phyloP scores from a whole-genome alignment of 2,888 invertebrate genomes.

The Euzophera pinguis region DNA sequence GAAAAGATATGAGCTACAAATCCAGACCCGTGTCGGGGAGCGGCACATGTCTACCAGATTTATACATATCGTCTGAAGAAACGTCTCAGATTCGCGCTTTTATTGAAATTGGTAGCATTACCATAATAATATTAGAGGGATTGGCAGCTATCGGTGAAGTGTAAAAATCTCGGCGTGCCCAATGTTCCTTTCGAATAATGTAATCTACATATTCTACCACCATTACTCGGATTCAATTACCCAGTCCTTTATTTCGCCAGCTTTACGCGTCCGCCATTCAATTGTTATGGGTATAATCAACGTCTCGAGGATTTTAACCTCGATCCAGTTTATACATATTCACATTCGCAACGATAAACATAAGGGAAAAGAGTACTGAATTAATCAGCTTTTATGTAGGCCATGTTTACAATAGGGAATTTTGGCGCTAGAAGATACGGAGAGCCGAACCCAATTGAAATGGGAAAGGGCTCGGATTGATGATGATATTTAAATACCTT shows the following conservation, averaged over 20 bases:
- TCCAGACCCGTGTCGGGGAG: slow-evolving; percentile 52
- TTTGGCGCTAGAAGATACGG: no score
- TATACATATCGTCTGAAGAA: slow-evolving; percentile 57
- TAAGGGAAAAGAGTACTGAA: slow-evolving; percentile 26
- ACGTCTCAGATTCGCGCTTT: slow-evolving; percentile 67
- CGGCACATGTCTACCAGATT: slow-evolving; percentile 62
- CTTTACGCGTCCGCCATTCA: slow-evolving; percentile 44
- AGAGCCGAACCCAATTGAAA: no score
- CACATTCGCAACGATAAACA: slow-evolving; percentile 9
- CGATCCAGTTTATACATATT: slow-evolving; percentile 30
- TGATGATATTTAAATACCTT: no score
- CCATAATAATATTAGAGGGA: slow-evolving; percentile 78
- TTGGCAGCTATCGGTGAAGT: slow-evolving; percentile 71
- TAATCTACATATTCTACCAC: slow-evolving; percentile 56
- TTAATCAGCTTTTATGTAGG: not conserved
- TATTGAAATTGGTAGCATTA: slow-evolving; percentile 76
- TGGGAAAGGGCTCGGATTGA: no score
- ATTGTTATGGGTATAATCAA: slow-evolving; percentile 44
- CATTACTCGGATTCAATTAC: slow-evolving; percentile 68
- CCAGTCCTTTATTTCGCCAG: slow-evolving; percentile 56
- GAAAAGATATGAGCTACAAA: slow-evolving; percentile 65
- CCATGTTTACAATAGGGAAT: no score
- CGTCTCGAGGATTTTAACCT: slow-evolving; percentile 36
- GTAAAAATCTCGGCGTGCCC: slow-evolving; percentile 66
- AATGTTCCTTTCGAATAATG: slow-evolving; percentile 39